A percentile compares a stretch with the other conserved stretches of the same genome.
Conservation (phyloP, 2,888 invertebrate genomes). For the Xylota sylvarum region DNA sequence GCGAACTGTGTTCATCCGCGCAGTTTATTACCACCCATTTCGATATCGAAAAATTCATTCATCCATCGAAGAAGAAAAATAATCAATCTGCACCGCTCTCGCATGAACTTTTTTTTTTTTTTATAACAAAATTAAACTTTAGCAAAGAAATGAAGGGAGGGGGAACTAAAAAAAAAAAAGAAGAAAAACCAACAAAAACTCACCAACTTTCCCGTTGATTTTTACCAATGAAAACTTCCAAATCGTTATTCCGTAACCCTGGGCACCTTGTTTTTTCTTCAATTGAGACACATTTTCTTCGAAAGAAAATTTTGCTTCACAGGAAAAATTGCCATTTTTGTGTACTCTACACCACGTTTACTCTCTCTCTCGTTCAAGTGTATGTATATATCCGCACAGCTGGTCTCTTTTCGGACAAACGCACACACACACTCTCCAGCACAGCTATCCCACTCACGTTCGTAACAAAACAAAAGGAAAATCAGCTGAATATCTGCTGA, state of each 20-base stretch:
- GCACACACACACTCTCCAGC: neutral
- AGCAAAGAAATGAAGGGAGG: neutral
- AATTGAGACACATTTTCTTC: conserved; percentile 17
- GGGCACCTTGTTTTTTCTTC: neutral
- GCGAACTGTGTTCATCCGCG: conserved; percentile 21
- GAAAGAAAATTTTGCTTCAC: neutral
- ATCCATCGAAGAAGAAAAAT: too few relatives aligned
- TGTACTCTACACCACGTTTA: conserved; percentile 9
- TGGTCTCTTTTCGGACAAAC: neutral
- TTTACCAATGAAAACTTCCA: conserved; percentile 38
- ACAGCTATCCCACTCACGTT: neutral
- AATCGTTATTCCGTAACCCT: conserved; percentile 17
- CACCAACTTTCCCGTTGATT: conserved; percentile 14
- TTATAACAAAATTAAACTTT: neutral
- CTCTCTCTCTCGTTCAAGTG: conserved; percentile 13
- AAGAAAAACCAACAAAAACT: conserved; percentile 4
- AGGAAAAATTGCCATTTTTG: conserved; percentile 18
- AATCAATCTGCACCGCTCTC: conserved; percentile 19
- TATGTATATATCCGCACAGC: neutral
- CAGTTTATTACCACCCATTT: conserved; percentile 35
- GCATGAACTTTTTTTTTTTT: conserved; percentile 10
- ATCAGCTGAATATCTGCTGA: conserved; percentile 47
- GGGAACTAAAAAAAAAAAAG: neutral
- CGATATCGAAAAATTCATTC: conserved; percentile 36
- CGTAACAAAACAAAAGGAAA: conserved; percentile 5